Conservation (phyloP, 37 sponge, comb jelly and placozoan genomes). For the Eunapius fragilis region DNA sequence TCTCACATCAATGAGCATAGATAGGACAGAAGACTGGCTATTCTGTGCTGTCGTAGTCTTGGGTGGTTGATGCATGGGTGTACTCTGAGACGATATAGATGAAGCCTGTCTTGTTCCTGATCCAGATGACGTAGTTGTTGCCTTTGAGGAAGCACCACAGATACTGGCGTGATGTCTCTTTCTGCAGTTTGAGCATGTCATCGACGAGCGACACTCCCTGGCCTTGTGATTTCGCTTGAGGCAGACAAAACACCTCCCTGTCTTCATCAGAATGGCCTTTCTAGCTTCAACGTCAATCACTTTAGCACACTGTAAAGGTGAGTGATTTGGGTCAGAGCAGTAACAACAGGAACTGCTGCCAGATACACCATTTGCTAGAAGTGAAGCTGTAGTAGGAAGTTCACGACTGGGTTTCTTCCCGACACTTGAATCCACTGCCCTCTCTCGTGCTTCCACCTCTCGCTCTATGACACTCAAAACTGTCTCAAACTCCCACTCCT, state of each 20-base stretch:
- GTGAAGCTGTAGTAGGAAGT: background rate
- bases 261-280: too few relatives aligned
- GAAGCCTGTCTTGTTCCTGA: too few relatives aligned
- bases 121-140: too few relatives aligned
- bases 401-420: background rate
- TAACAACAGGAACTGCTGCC: background rate
- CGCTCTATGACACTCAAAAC: too few relatives aligned
- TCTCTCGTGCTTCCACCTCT: too few relatives aligned
- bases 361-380: slow-evolving; percentile 4
- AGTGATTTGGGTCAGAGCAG: slow-evolving; percentile 3
- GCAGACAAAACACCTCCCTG: too few relatives aligned
- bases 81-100: too few relatives aligned
- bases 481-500: too few relatives aligned
- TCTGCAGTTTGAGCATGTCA: slow-evolving; percentile 9
- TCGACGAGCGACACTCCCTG: slow-evolving; percentile 25
- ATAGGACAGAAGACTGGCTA: background rate
- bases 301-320: background rate
- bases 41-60: slow-evolving; percentile 1
- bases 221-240: slow-evolving; percentile 24
- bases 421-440: too few relatives aligned
- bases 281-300: slow-evolving; percentile 4
- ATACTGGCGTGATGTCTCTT: slow-evolving; percentile 32
- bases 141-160: background rate
- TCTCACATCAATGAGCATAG: too few relatives aligned
- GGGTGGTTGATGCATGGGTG: slow-evolving; percentile 12